These are phyloP conservation scores for Stenotaenia linearis DNA, from an alignment of 2,888 invertebrate species.

Conservation along the genomic window DNA sequence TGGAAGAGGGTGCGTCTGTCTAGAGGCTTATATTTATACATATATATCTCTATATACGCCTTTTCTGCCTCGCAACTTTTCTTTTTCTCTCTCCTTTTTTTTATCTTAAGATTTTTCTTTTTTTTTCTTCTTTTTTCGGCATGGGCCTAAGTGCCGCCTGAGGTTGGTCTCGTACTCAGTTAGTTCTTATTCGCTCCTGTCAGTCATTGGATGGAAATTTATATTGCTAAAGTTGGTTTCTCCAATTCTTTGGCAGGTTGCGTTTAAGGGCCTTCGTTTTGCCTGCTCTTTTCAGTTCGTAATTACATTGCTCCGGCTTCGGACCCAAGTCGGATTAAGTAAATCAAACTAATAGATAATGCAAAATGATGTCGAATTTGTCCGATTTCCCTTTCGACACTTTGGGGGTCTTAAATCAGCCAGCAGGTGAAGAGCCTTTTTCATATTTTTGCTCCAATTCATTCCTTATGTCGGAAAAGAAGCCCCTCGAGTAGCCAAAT, in stretches of 20 bases:
- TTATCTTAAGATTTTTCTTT: not conserved
- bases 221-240: not conserved
- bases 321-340: not conserved
- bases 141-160: slow-evolving; percentile 12
- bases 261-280: not conserved
- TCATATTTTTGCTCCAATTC: not conserved
- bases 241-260: not conserved
- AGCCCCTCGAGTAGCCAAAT: slow-evolving; percentile 6
- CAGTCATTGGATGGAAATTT: slow-evolving; percentile 2
- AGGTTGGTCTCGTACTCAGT: slow-evolving; percentile 6
- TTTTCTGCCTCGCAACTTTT: slow-evolving; percentile 8
- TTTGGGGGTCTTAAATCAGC: not conserved
- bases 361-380: not conserved
- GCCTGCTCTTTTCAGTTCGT: not conserved
- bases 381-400: not conserved
- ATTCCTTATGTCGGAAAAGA: not conserved
- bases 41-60: slow-evolving; percentile 19
- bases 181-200: not conserved
- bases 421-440: not conserved
- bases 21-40: slow-evolving; percentile 7
- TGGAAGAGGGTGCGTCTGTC: slow-evolving; percentile 19
- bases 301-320: not conserved
- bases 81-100: not conserved
- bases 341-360: not conserved
- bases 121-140: not conserved